Evolutionary conservation across 2,888 invertebrate genomes (phyloP), one percentile per base, ranked within the genome.

Genomic region (Listrodromus nycthemerus): DNA sequence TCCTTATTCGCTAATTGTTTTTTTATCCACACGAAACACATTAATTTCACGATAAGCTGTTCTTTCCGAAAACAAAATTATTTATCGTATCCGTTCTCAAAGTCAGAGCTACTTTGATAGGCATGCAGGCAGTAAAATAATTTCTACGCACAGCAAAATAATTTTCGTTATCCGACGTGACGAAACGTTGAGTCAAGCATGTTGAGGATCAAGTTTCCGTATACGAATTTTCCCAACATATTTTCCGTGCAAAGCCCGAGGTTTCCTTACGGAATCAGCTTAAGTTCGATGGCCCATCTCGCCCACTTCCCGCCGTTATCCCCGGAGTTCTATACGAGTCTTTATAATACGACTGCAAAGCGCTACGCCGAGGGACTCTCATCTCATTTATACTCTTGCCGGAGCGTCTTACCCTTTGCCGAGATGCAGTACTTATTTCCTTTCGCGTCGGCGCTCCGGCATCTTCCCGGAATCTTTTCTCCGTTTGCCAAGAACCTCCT

Each of bases 301-400:
- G 61, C n/a, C 13, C 16, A 16, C 16, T 33, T 16, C 16, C n/a
- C 5, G 16, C 30, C 30, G 7, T 33, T 33, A 1, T 21, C 8
- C 2, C 24, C 19, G 30, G 10, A 52, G 27, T 48, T 37, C 45
- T 69, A 80, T 63, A 76, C 61, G 37, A 24, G 52, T 41, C 41
- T 67, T 66, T 24, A 78, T 69, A 41, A 58, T 85, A 70, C 24
- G 58, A 65, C 33, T 27, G 67, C 67, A 67, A 63, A 73, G 16
- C 61, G 16, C 61, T 16, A 16, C 24, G 52, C 52, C 21, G 73
- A 77, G 45, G 61, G 67, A 71, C 83, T 83, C 67, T 33, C 76
- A 76, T 80, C 76, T 76, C 80, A 69, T 70, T 83, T 76, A 74
- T 69, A 63, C 74, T 74, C 63, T 41, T 10, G 48, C 41, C 48